Conservation (phyloP, 2,888 invertebrate species). For the Eulithis prunata region DNA sequence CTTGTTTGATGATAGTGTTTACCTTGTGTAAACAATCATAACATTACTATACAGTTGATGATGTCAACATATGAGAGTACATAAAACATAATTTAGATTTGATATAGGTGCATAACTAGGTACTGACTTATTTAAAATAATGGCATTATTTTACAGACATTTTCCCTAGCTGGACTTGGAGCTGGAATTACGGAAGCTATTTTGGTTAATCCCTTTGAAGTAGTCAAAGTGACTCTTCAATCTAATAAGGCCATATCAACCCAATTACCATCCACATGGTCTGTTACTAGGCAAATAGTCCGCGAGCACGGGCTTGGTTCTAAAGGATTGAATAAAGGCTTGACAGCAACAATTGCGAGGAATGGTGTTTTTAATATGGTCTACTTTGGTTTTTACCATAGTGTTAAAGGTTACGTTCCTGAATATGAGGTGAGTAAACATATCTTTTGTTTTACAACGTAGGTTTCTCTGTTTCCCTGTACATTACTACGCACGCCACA, state of each 20-base stretch:
- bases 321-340: conserved; percentile 92
- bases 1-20: background rate
- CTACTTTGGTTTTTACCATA: conserved; percentile 98
- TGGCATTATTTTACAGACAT: conserved; percentile 86
- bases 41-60: no score
- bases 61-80: background rate
- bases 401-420: conserved; percentile 90
- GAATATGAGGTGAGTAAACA: conserved; percentile 83
- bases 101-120: no score
- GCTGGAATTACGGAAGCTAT: conserved; percentile 97
- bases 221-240: conserved; percentile 96
- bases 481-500: no score
- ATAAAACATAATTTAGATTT: no score
- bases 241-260: conserved; percentile 87
- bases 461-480: background rate
- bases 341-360: conserved; percentile 94
- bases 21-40: background rate
- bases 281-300: conserved; percentile 92
- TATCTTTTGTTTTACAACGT: background rate
- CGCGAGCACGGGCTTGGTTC: conserved; percentile 90
- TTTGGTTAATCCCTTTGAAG: conserved; percentile 97
- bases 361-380: conserved; percentile 97
- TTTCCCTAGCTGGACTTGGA: conserved; percentile 93
- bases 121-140: background rate
- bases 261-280: conserved; percentile 90